phyloP scores from a whole-genome alignment of 2,888 invertebrate genomes.

The Ochlodes sylvanus region DNA sequence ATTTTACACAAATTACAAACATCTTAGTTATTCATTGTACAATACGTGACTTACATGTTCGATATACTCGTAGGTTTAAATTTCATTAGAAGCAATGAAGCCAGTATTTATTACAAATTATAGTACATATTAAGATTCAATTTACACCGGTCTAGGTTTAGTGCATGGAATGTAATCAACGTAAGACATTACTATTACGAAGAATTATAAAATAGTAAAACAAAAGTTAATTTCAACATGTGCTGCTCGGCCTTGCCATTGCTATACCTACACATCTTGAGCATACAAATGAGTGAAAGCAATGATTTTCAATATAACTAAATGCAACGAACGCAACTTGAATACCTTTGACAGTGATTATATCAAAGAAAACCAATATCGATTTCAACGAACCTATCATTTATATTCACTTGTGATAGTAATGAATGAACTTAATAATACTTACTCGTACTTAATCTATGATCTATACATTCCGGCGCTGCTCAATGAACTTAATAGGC shows the following conservation, averaged over 20 bases:
- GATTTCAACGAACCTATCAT: slow-evolving; percentile 34
- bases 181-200: background rate
- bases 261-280: slow-evolving; percentile 12
- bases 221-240: slow-evolving; percentile 27
- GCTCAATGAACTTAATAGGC: slow-evolving; percentile 33
- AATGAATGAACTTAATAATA: slow-evolving; percentile 36
- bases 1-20: too few relatives aligned
- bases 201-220: background rate
- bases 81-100: too few relatives aligned
- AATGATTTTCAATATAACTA: slow-evolving; percentile 54
- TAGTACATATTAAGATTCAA: too few relatives aligned
- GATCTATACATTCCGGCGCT: slow-evolving; percentile 29
- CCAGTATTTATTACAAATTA: too few relatives aligned
- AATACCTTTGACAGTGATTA: slow-evolving; percentile 31
- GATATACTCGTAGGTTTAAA: too few relatives aligned
- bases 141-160: too few relatives aligned
- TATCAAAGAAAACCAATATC: slow-evolving; percentile 36
- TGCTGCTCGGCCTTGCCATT: slow-evolving; percentile 32
- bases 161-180: background rate
- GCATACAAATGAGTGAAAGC: slow-evolving; percentile 60
- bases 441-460: slow-evolving; percentile 17
- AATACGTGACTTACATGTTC: too few relatives aligned
- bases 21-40: too few relatives aligned
- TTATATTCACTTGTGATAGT: slow-evolving; percentile 35
- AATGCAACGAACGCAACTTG: slow-evolving; percentile 51